Base-by-base conservation (phyloP, 64 coral and sea anemone genomes). In the Pocillopora verrucosa region DNA sequence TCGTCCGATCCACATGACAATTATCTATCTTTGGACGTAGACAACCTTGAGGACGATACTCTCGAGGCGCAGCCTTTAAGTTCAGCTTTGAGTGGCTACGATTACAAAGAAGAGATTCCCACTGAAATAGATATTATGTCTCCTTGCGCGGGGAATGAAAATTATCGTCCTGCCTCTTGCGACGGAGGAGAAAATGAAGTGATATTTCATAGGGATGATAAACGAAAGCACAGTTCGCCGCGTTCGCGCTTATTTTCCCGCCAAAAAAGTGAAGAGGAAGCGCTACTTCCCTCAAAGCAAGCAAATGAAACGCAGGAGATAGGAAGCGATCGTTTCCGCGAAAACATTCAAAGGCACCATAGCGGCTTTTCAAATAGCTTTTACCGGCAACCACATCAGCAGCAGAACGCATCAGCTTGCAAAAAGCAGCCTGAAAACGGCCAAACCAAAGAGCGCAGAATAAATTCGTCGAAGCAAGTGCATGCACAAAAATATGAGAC, bases 401-500 rank as follows among this genome's bases (percentile, higher is more conserved):
- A 62, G 13, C 59, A 64, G n/a, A n/a, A 20, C 25, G 51, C 77
- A 69, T 22, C 67, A 56, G 82, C 64, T 56, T 2, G n/a, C 20
- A 41, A 70, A 85, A 72, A 56, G 9, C 63, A 85, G 37, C 11
- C 80, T 45, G 61, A 65, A 26, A 67, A 5, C 16, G 41, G 41
- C 41, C 61, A 83, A 22, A 10, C 20, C 25, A 85, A 15, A 72
- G 82, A 72, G 4, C 57, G 57, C 57, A 59, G 19, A 12, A 45
- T 38, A 10, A 85, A 12, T 35, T 37, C 82, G 61, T 63, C 56
- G 37, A 85, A 72, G 41, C 82, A 72, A 85, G 5, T 38, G 61
- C 65, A 58, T 72, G 51, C 64, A n/a, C 82, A 85, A 37, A 85
- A 57, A 85, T 85, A 85, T 72, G 82, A 85, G 72, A 85, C 82